Conservation (phyloP, 2,888 invertebrate genomes). For the Axea sp. region DNA sequence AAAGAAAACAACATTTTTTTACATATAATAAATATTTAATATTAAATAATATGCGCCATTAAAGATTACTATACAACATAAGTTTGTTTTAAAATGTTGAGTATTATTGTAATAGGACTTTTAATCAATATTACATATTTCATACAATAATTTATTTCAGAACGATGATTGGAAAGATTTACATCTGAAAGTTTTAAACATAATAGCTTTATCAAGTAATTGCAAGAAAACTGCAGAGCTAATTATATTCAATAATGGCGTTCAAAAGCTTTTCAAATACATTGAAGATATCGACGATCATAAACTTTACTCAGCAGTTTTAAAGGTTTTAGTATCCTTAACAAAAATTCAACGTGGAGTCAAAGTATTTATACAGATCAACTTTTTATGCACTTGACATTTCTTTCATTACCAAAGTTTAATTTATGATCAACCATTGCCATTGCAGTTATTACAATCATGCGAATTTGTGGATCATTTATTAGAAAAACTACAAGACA, state of each 20-base stretch:
- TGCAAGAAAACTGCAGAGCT: conserved; percentile 67
- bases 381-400: too few relatives aligned
- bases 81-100: too few relatives aligned
- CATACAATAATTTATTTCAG: conserved; percentile 65
- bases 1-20: too few relatives aligned
- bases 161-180: conserved; percentile 68
- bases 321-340: conserved; percentile 67
- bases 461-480: conserved; percentile 67
- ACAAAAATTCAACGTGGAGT: conserved; percentile 65
- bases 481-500: conserved; percentile 57
- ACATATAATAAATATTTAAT: too few relatives aligned
- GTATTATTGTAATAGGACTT: too few relatives aligned
- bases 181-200: conserved; percentile 64
- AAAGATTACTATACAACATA: too few relatives aligned
- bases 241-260: conserved; percentile 64
- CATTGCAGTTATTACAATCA: conserved; percentile 65
- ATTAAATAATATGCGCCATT: too few relatives aligned
- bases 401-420: conserved; percentile 6
- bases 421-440: too few relatives aligned
- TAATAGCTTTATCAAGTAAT: conserved; percentile 64
- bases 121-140: too few relatives aligned
- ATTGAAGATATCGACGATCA: conserved; percentile 60
- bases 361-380: too few relatives aligned
- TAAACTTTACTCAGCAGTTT: conserved; percentile 55
- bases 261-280: conserved; percentile 67